Conservation (phyloP, 2,888 invertebrate species). For the Drosophila putrida region DNA sequence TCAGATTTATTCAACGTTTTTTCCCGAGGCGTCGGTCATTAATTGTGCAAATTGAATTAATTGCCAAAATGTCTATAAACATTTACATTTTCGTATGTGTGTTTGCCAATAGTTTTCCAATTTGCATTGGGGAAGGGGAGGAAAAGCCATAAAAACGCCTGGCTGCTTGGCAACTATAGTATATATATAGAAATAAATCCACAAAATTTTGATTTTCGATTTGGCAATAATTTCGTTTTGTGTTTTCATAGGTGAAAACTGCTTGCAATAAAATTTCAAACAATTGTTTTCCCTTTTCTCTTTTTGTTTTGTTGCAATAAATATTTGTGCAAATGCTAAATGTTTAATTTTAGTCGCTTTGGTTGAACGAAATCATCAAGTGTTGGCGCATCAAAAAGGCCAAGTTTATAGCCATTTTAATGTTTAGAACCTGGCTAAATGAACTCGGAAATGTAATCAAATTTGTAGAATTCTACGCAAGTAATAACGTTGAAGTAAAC, state of each 20-base stretch:
- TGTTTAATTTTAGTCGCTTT: slow-evolving; percentile 45
- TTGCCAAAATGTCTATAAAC: slow-evolving; percentile 63
- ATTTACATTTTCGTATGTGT: slow-evolving; percentile 30
- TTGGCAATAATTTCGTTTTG: slow-evolving; percentile 28
- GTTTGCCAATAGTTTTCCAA: slow-evolving; percentile 22
- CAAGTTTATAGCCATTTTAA: slow-evolving; percentile 43
- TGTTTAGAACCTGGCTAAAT: slow-evolving; percentile 33
- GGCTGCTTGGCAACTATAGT: slow-evolving; percentile 31
- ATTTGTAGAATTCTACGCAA: slow-evolving; percentile 31
- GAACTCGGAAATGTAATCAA: slow-evolving; percentile 45
- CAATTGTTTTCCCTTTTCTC: slow-evolving; percentile 35
- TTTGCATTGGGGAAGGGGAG: slow-evolving; percentile 15
- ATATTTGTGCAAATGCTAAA: slow-evolving; percentile 54
- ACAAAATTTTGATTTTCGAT: slow-evolving; percentile 37
- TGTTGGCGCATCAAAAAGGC: slow-evolving; percentile 21
- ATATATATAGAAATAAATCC: slow-evolving; percentile 24
- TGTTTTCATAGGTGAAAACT: slow-evolving; percentile 50
- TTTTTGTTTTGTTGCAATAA: slow-evolving; percentile 54
- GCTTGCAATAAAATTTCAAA: slow-evolving; percentile 51
- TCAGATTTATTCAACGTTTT: slow-evolving; percentile 16
- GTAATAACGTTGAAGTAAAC: slow-evolving; percentile 33
- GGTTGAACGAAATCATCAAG: slow-evolving; percentile 39
- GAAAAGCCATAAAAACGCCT: slow-evolving; percentile 64
- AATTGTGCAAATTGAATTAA: slow-evolving; percentile 77
- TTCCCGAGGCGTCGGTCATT: slow-evolving; percentile 46